Conservation (phyloP, 2,888 invertebrate genomes). For the Philopedon plagiatum region DNA sequence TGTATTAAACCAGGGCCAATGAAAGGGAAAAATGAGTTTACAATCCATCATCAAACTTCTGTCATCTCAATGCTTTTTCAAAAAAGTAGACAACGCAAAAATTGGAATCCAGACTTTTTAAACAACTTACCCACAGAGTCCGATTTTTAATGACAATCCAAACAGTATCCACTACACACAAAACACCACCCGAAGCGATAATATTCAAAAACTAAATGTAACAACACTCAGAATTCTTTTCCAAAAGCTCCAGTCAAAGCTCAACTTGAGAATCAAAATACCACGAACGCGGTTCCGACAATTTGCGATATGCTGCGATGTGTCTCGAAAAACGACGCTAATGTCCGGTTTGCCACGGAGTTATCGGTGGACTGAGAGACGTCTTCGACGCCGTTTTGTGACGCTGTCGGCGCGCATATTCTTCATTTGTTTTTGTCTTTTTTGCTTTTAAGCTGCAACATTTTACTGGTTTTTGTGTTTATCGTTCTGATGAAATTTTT, state of each 20-base stretch:
- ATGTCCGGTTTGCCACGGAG: slow-evolving; percentile 64
- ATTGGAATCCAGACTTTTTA: no score
- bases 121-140: slow-evolving; percentile 1
- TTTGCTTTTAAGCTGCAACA: slow-evolving; percentile 36
- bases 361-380: slow-evolving; percentile 66
- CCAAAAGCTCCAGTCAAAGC: slow-evolving; percentile 18
- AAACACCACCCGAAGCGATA: neutral
- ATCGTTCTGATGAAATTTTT: no score
- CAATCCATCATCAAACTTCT: no score
- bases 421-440: slow-evolving; percentile 37
- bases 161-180: neutral
- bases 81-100: no score
- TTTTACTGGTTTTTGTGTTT: slow-evolving; percentile 22
- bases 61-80: no score
- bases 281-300: slow-evolving; percentile 21
- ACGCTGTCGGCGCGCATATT: slow-evolving; percentile 55
- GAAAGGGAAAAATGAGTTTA: no score
- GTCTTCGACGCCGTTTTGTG: slow-evolving; percentile 58
- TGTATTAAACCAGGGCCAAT: no score
- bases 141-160: neutral
- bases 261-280: slow-evolving; percentile 28
- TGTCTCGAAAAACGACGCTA: slow-evolving; percentile 35
- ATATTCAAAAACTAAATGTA: neutral
- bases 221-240: neutral
- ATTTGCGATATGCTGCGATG: slow-evolving; percentile 37